phyloP scores from a whole-genome alignment of 1,140 invertebrate genomes.

The Drosophila punjabiensis region DNA sequence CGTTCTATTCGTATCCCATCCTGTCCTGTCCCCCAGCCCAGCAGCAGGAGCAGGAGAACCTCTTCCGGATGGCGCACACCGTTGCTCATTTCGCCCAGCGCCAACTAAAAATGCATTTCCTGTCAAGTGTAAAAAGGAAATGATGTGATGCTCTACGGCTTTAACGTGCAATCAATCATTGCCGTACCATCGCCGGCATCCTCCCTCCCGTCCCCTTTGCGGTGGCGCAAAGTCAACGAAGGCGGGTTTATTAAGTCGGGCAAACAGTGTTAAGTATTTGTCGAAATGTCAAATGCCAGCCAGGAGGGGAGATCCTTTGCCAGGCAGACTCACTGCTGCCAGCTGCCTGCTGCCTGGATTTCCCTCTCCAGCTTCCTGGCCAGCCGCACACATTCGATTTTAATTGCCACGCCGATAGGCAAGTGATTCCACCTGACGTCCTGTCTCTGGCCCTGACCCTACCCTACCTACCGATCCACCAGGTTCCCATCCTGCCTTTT shows the following conservation, averaged over 20 bases:
- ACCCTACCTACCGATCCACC: neutral
- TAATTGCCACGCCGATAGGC: slow-evolving; percentile 54
- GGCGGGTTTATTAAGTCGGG: slow-evolving; percentile 79
- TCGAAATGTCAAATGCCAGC: slow-evolving; percentile 75
- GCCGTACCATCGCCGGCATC: slow-evolving; percentile 48
- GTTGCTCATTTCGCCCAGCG: slow-evolving; percentile 74
- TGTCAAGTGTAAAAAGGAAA: slow-evolving; percentile 82
- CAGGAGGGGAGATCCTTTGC: slow-evolving; percentile 1
- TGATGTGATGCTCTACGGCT: slow-evolving; percentile 78
- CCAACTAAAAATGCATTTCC: slow-evolving; percentile 82
- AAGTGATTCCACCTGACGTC: slow-evolving; percentile 28
- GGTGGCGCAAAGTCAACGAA: slow-evolving; percentile 69
- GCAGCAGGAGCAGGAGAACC: neutral
- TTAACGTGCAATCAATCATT: slow-evolving; percentile 81
- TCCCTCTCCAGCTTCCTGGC: slow-evolving; percentile 14
- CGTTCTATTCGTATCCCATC: neutral
- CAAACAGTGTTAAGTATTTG: slow-evolving; percentile 83
- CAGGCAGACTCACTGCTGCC: neutral
- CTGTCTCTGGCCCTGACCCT: slow-evolving; percentile 8
- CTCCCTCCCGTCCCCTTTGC: slow-evolving; percentile 23
- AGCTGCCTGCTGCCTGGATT: slow-evolving; percentile 1
- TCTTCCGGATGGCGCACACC: slow-evolving; percentile 43
- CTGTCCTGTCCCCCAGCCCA: neutral
- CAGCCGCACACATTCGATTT: slow-evolving; percentile 37
- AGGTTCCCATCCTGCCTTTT: neutral